Percentiles rank a stretch among this genome's conserved stretches.
Evolutionary conservation across 2,113 vertebrate genomes (phyloP).

Genomic region (Centropristis striata): DNA sequence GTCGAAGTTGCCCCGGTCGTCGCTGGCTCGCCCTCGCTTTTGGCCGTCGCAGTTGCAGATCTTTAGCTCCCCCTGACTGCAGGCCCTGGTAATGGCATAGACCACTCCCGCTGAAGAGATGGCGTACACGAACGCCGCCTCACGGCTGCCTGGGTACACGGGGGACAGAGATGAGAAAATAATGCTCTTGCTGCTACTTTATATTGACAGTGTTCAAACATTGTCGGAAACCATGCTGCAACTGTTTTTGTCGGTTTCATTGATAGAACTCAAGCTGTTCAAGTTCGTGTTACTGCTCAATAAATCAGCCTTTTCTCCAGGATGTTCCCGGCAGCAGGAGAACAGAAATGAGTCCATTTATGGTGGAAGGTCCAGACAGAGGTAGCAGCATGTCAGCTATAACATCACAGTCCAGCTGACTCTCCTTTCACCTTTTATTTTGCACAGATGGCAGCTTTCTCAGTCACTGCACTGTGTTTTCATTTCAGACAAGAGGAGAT

Average conservation of each 20-base stretch:
- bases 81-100: slow-evolving; percentile 96
- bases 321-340: slow-evolving; percentile 25
- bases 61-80: slow-evolving; percentile 97
- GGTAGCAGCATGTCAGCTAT: slow-evolving; percentile 42
- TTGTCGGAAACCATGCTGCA: not conserved
- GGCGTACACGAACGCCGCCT: slow-evolving; percentile 98
- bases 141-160: slow-evolving; percentile 89
- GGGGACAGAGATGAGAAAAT: not conserved
- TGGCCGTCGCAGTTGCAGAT: slow-evolving; percentile 93
- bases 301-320: not conserved
- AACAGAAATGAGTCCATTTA: slow-evolving; percentile 54
- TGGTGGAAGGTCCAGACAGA: slow-evolving; percentile 47
- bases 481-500: slow-evolving; percentile 75
- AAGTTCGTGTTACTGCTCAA: slow-evolving; percentile 13
- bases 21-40: slow-evolving; percentile 89
- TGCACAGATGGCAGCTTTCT: slow-evolving; percentile 81
- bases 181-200: not conserved
- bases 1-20: slow-evolving; percentile 92
- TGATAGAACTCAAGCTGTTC: not conserved
- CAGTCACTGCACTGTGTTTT: slow-evolving; percentile 82
- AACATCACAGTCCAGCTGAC: slow-evolving; percentile 52
- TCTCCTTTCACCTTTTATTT: slow-evolving; percentile 71
- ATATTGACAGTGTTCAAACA: fast-evolving
- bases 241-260: not conserved
- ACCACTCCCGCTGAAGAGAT: slow-evolving; percentile 98